Evolutionary conservation across 2,797 vertebrate genomes (phyloP).

Genomic region (Setipinna tenuifilis): DNA sequence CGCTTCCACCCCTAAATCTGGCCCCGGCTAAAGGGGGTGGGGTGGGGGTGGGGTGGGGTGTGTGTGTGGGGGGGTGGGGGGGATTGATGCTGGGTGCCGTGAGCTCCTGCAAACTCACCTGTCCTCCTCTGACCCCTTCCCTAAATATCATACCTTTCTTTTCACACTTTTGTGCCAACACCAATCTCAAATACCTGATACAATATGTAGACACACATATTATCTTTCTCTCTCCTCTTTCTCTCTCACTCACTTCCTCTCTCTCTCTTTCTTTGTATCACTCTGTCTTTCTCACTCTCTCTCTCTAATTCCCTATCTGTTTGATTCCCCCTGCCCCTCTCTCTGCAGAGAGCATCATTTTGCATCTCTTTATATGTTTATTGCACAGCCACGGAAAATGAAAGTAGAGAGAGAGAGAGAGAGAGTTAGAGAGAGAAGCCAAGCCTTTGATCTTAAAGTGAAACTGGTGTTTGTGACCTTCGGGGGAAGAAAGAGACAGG

Average conservation of each 20-base stretch:
- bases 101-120: constrained; percentile 18
- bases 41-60: too few species aligned
- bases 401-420: too few species aligned
- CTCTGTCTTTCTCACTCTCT: too few species aligned
- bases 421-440: background rate
- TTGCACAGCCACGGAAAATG: background rate
- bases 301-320: too few species aligned
- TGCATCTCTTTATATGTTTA: constrained; percentile 8
- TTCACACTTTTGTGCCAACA: background rate
- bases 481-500: constrained; percentile 18
- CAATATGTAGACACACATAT: background rate
- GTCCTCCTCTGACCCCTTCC: constrained; percentile 19
- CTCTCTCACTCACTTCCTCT: too few species aligned
- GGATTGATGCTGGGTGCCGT: background rate
- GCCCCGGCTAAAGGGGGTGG: background rate
- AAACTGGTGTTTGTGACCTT: constrained; percentile 22
- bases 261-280: too few species aligned
- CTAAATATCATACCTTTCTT: background rate
- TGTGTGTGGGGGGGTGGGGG: too few species aligned
- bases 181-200: background rate
- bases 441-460: constrained; percentile 23
- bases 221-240: background rate
- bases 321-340: background rate
- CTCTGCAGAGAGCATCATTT: background rate
- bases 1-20: constrained; percentile 13